These are phyloP conservation scores for Hippocampus abdominalis DNA, from an alignment of 2,113 vertebrate species.

Conservation along the genomic window DNA sequence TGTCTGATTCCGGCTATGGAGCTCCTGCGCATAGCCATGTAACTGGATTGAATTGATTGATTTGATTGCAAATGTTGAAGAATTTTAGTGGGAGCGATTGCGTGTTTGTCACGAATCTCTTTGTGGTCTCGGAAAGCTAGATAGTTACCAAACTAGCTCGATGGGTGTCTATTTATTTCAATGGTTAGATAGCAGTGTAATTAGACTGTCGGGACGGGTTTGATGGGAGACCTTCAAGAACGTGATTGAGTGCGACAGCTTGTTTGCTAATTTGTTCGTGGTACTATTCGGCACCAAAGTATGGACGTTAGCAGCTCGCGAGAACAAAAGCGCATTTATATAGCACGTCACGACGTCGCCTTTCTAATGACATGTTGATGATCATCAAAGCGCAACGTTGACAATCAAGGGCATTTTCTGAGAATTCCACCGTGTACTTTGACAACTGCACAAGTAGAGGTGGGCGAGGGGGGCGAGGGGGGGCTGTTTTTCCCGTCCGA, in stretches of 20 bases:
- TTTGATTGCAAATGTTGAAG: not conserved
- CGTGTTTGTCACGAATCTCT: not conserved
- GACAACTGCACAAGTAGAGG: not conserved
- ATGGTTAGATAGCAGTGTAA: too few relatives aligned
- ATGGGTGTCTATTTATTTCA: too few relatives aligned
- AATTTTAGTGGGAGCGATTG: not conserved
- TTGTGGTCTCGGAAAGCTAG: too few relatives aligned
- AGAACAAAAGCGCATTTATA: not conserved
- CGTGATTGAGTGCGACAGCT: too few relatives aligned
- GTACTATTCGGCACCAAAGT: not conserved
- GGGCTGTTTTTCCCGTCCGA: not conserved
- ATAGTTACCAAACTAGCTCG: too few relatives aligned
- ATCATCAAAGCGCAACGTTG: slow-evolving; percentile 22
- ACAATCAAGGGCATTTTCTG: slow-evolving; percentile 18
- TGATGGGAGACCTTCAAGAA: too few relatives aligned
- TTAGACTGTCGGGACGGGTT: too few relatives aligned
- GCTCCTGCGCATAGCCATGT: too few relatives aligned
- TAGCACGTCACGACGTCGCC: not conserved
- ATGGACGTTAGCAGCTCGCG: not conserved
- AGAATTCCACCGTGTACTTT: not conserved
- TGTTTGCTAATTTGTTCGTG: not conserved
- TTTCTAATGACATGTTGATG: slow-evolving; percentile 19
- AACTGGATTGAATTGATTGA: not conserved
- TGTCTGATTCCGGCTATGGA: too few relatives aligned
- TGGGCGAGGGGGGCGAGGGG: too few relatives aligned